Evolutionary conservation across 2,888 invertebrate genomes (phyloP), one percentile per base, ranked within the genome.

Genomic region (Oscheius sp.): DNA sequence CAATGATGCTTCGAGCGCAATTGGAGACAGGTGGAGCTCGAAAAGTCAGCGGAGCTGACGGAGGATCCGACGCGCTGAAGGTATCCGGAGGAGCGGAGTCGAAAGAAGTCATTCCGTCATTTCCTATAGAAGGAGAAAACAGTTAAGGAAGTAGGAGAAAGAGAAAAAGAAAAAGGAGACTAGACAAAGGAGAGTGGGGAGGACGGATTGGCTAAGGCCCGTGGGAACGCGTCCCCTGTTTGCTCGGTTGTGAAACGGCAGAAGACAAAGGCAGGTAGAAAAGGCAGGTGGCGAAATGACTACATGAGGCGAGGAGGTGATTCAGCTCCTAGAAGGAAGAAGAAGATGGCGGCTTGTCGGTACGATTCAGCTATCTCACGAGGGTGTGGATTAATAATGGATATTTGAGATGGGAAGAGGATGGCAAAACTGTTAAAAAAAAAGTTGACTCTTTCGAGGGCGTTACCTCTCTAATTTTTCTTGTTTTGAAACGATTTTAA

Each of bases 1-100:
- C 78, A 68, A 78, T 80, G 28, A 80, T 80, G 2, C 76, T 74
- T 65, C 75, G 77, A 45, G 78, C 77, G 57, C 78, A 76, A 62
- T 77, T 77, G 50, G 77, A 71, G n/a, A 75, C 74, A 41, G 72
- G 72, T n/a, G 59, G 59, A 1, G 73, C 70, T 36, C 74, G 72
- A 59, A 74, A 73, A 17, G 77, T 72, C n/a, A 73, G 64, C 20
- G 75, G 72, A 12, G 73, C 70, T n/a, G 72, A 70, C 9, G 73
- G 75, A 5, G 70, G 71, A 56, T 73, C 72, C n/a, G 68, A 67
- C 6, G 45, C 47, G 33, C 54, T 54, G 54, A 75, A 72, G 38
- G 70, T 68, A 36, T 75, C 74, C 36, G 70, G 69, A 32, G 70
- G 71, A 28, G 71, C 75, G 36, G 78, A 78, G 61, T 76, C 74